Evolutionary conservation across 2,888 invertebrate genomes (phyloP), one percentile per base, ranked within the genome.

Genomic region (Megamerina dolium): DNA sequence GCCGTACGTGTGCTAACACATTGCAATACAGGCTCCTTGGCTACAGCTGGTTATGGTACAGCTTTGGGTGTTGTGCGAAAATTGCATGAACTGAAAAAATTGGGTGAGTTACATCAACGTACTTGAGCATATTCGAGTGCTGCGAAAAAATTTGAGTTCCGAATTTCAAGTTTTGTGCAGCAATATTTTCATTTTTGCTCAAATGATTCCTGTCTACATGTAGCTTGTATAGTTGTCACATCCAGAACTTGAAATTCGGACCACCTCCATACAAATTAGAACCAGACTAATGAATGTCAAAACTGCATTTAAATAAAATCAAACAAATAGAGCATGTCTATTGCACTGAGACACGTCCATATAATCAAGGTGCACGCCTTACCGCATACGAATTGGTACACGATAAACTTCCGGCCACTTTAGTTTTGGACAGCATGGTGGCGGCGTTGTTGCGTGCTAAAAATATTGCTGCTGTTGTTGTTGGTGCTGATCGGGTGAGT

Each of bases 21-120:
- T 68, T 99, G 99, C 71, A 99, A 99, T 71, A 97, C 99, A 2
- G 99, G 99, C 2, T 92, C 95, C 3, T 75, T 99, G 58, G 99
- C 99, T 2, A 99, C 99, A 4, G 92, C 92, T 34, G 95, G 94
- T 30, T 91, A 94, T 73, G 99, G 99, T 16, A 99, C 99, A 13
- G 99, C 99, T 10, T 76, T 99, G 55, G 99, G 97, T 63, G 94
- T 99, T 23, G 86, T 97, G 53, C 80, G 97, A 52, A 81, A 83
- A 42, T 75, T 99, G 42, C 81, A 86, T 62, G 79, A 78, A 50
- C 70, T 76, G 50, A 81, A 81, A 60, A 78, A 78, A 70, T 74
- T 89, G 59, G 86, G 87, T 87, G 72, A 74, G 61, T 33, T 13
- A n/a, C n/a, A n/a, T n/a, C n/a, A n/a, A n/a, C n/a, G n/a, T n/a